phyloP scores from a whole-genome alignment of 2,888 invertebrate species.

The Drosophila yooni region DNA sequence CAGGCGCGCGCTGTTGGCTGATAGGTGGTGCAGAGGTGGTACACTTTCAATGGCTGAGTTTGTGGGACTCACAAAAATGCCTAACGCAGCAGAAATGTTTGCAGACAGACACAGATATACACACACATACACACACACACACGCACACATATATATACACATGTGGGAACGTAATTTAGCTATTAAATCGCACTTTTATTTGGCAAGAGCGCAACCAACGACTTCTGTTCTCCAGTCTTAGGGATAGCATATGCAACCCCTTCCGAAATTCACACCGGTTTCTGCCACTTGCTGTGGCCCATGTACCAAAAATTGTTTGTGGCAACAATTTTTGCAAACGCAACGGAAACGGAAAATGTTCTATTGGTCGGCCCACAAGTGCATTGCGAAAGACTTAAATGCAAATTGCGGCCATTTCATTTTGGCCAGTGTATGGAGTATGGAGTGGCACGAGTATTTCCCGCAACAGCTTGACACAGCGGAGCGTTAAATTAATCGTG shows the following conservation, averaged over 20 bases:
- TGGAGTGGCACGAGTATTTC: constrained; percentile 7
- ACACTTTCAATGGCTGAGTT: constrained; percentile 42
- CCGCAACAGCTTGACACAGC: constrained; percentile 79
- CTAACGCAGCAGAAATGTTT: constrained; percentile 75
- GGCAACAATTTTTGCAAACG: constrained; percentile 66
- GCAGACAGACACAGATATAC: constrained; percentile 11
- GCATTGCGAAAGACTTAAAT: constrained; percentile 41
- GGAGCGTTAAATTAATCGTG: constrained; percentile 84
- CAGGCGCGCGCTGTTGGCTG: constrained; percentile 34
- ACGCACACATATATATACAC: constrained; percentile 1
- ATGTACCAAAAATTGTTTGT: constrained; percentile 11
- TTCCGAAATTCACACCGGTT: constrained; percentile 46
- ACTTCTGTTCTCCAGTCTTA: constrained; percentile 7
- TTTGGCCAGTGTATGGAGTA: constrained; percentile 33
- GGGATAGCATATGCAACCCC: neutral
- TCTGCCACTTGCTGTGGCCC: constrained; percentile 62
- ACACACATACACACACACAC: constrained; percentile 9
- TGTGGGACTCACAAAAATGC: constrained; percentile 66
- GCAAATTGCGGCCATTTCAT: constrained; percentile 32
- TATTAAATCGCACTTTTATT: constrained; percentile 77
- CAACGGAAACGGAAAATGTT: constrained; percentile 78
- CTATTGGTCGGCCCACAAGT: constrained; percentile 67
- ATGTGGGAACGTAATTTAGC: constrained; percentile 72
- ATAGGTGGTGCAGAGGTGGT: constrained; percentile 22
- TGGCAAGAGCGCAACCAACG: constrained; percentile 27